These are phyloP conservation scores for Calliopsis andreniformis DNA, from an alignment of 1,140 invertebrate species.

Conservation along the genomic window DNA sequence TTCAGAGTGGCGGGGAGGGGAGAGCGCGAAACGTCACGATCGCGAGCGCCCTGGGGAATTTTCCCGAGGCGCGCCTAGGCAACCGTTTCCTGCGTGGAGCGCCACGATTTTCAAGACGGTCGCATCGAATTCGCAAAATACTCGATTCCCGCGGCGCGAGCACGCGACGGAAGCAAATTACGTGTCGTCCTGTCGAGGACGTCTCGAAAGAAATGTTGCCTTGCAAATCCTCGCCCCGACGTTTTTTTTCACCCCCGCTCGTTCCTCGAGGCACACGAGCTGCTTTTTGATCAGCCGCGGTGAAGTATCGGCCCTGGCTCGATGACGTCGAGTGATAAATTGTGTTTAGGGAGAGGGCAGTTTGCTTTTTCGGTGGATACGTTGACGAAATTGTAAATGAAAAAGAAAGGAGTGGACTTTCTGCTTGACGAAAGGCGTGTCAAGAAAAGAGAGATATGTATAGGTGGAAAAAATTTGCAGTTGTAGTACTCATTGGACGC, in stretches of 20 bases:
- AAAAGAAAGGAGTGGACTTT: too few species aligned
- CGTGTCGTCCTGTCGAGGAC: background rate
- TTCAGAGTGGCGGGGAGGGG: background rate
- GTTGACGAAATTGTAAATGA: too few species aligned
- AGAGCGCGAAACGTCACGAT: slow-evolving; percentile 13
- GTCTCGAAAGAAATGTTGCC: background rate
- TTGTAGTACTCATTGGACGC: too few species aligned
- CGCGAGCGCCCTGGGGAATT: slow-evolving; percentile 14
- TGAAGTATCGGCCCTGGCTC: too few species aligned
- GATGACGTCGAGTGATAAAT: too few species aligned
- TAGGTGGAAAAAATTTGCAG: too few species aligned
- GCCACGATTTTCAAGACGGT: slow-evolving; percentile 14
- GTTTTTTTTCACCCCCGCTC: too few species aligned
- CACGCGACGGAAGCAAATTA: slow-evolving; percentile 24
- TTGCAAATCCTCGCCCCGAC: background rate
- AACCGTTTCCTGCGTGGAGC: slow-evolving; percentile 19
- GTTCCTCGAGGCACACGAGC: background rate
- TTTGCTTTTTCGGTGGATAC: too few species aligned
- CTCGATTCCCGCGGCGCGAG: background rate
- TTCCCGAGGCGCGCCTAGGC: background rate
- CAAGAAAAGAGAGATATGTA: too few species aligned
- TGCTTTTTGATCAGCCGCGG: background rate
- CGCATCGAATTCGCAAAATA: slow-evolving; percentile 32
- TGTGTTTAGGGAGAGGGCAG: too few species aligned
- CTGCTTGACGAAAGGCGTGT: too few species aligned